Evolutionary conservation across 2,113 vertebrate genomes (phyloP).

Genomic region (Mesembrinibis cayennensis): DNA sequence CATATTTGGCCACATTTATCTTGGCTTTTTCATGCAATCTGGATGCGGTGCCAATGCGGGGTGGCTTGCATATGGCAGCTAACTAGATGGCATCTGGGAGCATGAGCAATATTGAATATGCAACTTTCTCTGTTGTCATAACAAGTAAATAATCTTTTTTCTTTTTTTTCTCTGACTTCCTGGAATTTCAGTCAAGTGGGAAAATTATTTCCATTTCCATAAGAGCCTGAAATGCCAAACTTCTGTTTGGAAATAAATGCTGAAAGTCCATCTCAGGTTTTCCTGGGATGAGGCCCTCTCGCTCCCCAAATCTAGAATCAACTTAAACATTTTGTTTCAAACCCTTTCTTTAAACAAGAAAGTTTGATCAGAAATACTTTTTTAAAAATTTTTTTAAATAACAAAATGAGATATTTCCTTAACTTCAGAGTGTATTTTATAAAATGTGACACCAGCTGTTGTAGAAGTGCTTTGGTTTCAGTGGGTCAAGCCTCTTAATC

Average conservation of each 20-base stretch:
- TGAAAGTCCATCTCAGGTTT: not conserved
- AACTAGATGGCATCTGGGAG: conserved; percentile 28
- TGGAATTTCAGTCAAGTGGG: not conserved
- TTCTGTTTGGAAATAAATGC: not conserved
- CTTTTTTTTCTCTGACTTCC: not conserved
- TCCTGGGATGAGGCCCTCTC: not conserved
- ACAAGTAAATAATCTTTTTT: not conserved
- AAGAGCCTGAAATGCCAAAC: not conserved
- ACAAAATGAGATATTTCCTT: not conserved
- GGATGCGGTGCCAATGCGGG: not conserved
- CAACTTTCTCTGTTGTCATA: conserved; percentile 11
- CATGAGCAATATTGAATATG: not conserved
- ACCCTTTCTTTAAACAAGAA: not conserved
- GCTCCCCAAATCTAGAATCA: not conserved
- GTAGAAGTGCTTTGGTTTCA: not conserved
- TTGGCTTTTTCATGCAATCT: not conserved
- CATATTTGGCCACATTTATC: not conserved
- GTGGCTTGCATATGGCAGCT: conserved; percentile 29
- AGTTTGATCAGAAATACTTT: not conserved
- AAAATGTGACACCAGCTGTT: not conserved
- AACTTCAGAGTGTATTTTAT: not conserved
- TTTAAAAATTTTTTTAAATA: not conserved
- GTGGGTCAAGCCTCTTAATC: not conserved
- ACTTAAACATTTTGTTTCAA: not conserved
- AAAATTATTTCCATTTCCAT: not conserved